These are phyloP conservation scores for Microdon myrmicae DNA, from an alignment of 2,888 invertebrate genomes.

Conservation along the genomic window DNA sequence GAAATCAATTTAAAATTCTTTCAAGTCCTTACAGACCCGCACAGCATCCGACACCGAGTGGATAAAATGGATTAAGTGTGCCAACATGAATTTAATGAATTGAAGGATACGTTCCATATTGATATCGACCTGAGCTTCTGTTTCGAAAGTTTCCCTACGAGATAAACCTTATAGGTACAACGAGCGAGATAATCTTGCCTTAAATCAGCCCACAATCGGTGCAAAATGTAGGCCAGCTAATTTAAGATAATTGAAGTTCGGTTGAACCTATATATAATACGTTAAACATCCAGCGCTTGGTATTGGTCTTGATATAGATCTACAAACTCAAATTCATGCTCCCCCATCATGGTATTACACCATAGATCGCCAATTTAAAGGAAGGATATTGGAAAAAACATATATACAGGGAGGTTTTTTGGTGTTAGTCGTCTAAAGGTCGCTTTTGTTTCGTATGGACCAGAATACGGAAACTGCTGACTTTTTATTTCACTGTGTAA, in stretches of 20 bases:
- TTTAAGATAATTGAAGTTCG: constrained; percentile 40
- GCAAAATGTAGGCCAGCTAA: constrained; percentile 25
- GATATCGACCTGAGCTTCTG: too few species aligned
- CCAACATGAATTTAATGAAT: constrained; percentile 44
- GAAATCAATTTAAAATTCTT: constrained; percentile 34
- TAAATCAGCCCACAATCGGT: too few species aligned
- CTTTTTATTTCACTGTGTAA: constrained; percentile 14
- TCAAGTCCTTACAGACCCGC: constrained; percentile 33
- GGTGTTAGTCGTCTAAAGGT: constrained; percentile 23
- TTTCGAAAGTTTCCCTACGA: too few species aligned
- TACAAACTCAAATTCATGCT: not conserved
- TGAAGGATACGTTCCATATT: constrained; percentile 30
- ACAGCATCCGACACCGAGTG: constrained; percentile 20
- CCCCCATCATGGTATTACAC: constrained; percentile 18
- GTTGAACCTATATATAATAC: too few species aligned
- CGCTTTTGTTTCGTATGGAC: constrained; percentile 18
- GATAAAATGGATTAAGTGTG: constrained; percentile 18
- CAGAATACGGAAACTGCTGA: constrained; percentile 1
- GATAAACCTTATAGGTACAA: too few species aligned
- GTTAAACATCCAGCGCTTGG: too few species aligned
- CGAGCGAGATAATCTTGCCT: too few species aligned
- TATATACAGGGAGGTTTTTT: too few species aligned
- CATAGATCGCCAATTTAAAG: constrained; percentile 19
- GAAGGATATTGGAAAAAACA: constrained; percentile 47
- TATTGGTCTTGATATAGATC: not conserved